These are phyloP conservation scores for Antheraea assamensis DNA, from an alignment of 2,888 invertebrate species.

Conservation along the genomic window DNA sequence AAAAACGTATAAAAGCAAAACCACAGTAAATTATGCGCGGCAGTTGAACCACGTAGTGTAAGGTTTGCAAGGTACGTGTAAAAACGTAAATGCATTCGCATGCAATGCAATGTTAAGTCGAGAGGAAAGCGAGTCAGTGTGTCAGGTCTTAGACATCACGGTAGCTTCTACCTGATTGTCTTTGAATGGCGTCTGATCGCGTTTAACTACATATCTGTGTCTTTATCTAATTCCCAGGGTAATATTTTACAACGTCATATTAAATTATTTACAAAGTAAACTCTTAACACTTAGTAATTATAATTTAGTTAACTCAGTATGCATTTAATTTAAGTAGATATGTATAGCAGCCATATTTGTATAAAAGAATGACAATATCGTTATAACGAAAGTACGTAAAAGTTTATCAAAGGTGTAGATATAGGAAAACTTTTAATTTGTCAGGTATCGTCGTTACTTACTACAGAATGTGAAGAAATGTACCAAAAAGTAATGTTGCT, in stretches of 20 bases:
- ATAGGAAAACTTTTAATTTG: not conserved
- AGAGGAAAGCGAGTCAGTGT: slow-evolving; percentile 81
- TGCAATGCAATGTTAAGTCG: slow-evolving; percentile 23
- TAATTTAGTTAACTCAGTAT: too few relatives aligned
- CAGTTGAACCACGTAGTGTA: not conserved
- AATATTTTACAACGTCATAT: not conserved
- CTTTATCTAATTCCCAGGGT: slow-evolving; percentile 15
- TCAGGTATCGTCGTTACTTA: not conserved
- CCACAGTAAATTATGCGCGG: not conserved
- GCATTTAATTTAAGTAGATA: not conserved
- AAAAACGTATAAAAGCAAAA: not conserved
- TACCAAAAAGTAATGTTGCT: not conserved
- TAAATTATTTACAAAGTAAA: not conserved
- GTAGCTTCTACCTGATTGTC: slow-evolving; percentile 36
- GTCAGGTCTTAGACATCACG: slow-evolving; percentile 56
- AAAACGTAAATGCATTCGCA: slow-evolving; percentile 25
- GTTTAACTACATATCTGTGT: slow-evolving; percentile 8
- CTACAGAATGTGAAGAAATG: not conserved
- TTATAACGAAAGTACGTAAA: not conserved
- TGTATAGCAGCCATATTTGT: not conserved
- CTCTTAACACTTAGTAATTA: not conserved
- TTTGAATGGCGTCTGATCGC: slow-evolving; percentile 53
- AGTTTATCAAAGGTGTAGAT: not conserved
- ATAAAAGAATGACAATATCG: not conserved
- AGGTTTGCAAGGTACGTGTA: slow-evolving; percentile 15